phyloP scores from a whole-genome alignment of 2,797 vertebrate genomes.

The Sphenopsis melanotis region DNA sequence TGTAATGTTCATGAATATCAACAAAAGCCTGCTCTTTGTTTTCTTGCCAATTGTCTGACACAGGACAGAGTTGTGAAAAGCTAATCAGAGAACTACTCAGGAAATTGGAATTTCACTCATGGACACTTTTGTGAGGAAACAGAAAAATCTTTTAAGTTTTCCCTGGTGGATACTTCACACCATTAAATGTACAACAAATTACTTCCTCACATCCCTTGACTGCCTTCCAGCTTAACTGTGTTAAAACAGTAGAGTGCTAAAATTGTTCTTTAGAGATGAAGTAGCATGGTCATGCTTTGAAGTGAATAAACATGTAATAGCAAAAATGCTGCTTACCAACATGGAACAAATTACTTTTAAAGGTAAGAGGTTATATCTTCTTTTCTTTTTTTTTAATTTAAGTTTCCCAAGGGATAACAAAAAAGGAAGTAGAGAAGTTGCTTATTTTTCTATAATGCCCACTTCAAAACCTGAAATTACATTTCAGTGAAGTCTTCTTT shows the following conservation, averaged over 20 bases:
- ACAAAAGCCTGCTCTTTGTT: background rate
- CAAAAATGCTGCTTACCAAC: background rate
- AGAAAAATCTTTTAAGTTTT: slow-evolving; percentile 10
- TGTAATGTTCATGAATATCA: background rate
- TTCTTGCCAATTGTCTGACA: background rate
- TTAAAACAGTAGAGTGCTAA: slow-evolving; percentile 24
- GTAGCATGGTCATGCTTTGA: background rate
- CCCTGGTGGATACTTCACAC: background rate
- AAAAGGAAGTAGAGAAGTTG: background rate
- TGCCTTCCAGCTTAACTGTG: slow-evolving; percentile 2
- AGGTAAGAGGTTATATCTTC: background rate
- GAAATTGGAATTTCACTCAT: slow-evolving; percentile 23
- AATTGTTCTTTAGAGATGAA: slow-evolving; percentile 11
- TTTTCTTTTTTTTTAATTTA: background rate
- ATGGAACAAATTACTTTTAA: background rate
- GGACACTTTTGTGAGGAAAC: background rate
- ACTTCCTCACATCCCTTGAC: slow-evolving; percentile 11
- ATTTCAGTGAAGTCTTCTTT: background rate
- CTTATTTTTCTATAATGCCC: background rate
- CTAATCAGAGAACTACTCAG: background rate
- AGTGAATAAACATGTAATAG: background rate
- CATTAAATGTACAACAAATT: background rate
- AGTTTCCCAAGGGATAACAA: background rate
- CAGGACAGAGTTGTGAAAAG: background rate
- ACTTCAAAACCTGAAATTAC: background rate